A percentile compares a stretch with the other conserved stretches of the same genome.
Evolutionary conservation across 2,797 vertebrate genomes (phyloP).

Genomic region (Alcedo atthis): DNA sequence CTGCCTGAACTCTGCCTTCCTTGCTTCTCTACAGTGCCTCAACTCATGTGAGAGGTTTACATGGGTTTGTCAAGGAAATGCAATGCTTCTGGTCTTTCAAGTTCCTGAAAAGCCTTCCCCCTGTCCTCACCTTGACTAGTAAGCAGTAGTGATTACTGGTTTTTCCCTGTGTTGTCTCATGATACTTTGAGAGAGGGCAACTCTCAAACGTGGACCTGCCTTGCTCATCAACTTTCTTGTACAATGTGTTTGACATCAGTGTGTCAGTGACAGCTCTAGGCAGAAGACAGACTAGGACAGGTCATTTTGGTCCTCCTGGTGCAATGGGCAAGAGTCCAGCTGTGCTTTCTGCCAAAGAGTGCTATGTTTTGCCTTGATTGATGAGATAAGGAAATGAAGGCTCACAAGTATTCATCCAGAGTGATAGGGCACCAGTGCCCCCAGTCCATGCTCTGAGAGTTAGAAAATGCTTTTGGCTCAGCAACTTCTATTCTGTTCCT

Average conservation of each 20-base stretch:
- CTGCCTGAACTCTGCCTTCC: background rate
- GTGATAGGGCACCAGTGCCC: background rate
- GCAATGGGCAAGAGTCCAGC: background rate
- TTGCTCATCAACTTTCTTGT: background rate
- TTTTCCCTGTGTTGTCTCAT: background rate
- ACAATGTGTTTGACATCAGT: background rate
- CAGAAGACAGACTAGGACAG: background rate
- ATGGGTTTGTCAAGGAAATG: background rate
- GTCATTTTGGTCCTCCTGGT: background rate
- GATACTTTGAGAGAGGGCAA: background rate
- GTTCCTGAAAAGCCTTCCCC: background rate
- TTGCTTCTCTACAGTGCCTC: background rate
- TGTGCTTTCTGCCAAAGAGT: background rate
- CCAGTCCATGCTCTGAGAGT: background rate
- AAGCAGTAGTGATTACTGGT: background rate
- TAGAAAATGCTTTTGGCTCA: background rate
- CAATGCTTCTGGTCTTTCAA: background rate
- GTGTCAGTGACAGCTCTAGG: background rate
- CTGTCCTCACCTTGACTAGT: background rate
- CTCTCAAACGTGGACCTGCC: background rate
- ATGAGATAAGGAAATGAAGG: background rate
- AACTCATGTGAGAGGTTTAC: background rate
- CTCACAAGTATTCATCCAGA: background rate
- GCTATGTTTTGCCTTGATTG: background rate
- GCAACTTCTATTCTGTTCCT: background rate